A percentile compares a stretch with the other conserved stretches of the same genome.
Conservation (phyloP, 2,888 invertebrate species). For the Metacarcinus magister region DNA sequence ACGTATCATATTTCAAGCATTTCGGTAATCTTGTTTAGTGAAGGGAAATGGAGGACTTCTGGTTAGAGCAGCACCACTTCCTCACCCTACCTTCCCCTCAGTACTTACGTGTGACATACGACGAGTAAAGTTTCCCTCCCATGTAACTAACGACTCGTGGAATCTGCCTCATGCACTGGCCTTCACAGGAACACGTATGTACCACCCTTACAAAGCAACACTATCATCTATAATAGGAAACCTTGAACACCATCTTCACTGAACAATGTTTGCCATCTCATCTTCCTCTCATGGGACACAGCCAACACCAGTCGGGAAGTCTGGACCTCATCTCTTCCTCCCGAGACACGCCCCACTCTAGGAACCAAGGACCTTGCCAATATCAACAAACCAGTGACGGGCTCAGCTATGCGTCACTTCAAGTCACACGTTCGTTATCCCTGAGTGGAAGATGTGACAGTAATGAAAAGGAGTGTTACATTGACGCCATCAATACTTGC, state of each 20-base stretch:
- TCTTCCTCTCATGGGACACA: not conserved
- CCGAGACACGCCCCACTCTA: not conserved
- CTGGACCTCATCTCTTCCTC: not conserved
- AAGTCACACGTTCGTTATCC: not conserved
- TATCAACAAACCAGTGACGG: not conserved
- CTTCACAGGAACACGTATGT: too few relatives aligned
- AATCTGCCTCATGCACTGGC: too few relatives aligned
- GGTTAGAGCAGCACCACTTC: too few relatives aligned
- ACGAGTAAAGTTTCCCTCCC: too few relatives aligned
- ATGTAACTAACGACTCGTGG: too few relatives aligned
- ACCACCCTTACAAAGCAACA: too few relatives aligned
- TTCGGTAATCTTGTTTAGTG: too few relatives aligned
- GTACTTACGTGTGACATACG: too few relatives aligned
- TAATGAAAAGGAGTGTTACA: not conserved
- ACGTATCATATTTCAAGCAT: too few relatives aligned
- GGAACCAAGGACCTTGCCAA: not conserved
- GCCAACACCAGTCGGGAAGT: not conserved
- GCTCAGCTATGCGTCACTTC: not conserved
- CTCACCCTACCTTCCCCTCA: too few relatives aligned
- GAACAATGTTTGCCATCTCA: not conserved
- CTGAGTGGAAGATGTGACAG: not conserved
- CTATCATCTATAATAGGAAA: too few relatives aligned
- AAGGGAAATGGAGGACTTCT: too few relatives aligned
- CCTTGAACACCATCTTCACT: not conserved
- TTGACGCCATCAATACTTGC: not conserved